Percentiles rank a stretch among this genome's conserved stretches.
Evolutionary conservation across 53 echinoderm and acorn worm genomes (phyloP).

Genomic region (Astropecten irregularis): DNA sequence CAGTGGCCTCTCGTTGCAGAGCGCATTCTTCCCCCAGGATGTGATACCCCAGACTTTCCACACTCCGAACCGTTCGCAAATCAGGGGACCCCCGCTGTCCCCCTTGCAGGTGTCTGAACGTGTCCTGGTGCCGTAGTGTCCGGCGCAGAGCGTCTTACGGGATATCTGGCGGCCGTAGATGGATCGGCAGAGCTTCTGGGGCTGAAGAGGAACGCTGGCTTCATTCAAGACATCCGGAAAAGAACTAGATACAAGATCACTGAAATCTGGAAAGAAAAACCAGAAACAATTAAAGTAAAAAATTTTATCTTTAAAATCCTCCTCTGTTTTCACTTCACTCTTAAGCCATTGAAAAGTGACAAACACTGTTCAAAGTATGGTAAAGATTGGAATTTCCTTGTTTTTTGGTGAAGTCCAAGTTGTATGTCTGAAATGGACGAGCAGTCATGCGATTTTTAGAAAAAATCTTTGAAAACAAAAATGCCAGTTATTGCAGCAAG

Average conservation of each 20-base stretch:
- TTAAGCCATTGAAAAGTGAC: too few relatives aligned
- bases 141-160: slow-evolving; percentile 83
- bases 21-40: slow-evolving; percentile 82
- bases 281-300: background rate
- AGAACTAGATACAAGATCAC: slow-evolving; percentile 40
- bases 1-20: slow-evolving; percentile 59
- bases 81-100: slow-evolving; percentile 95
- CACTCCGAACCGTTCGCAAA: slow-evolving; percentile 62
- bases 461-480: too few relatives aligned
- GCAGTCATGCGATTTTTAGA: too few relatives aligned
- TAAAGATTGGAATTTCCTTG: too few relatives aligned
- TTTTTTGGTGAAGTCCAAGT: too few relatives aligned
- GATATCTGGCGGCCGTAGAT: slow-evolving; percentile 65
- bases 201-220: slow-evolving; percentile 76
- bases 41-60: slow-evolving; percentile 92
- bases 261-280: slow-evolving; percentile 45
- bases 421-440: too few relatives aligned
- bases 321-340: too few relatives aligned
- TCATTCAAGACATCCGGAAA: slow-evolving; percentile 78
- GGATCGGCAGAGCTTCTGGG: slow-evolving; percentile 62
- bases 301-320: background rate
- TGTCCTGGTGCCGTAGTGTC: slow-evolving; percentile 16
- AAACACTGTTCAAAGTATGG: too few relatives aligned
- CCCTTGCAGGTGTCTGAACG: slow-evolving; percentile 86
- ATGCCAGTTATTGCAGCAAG: too few relatives aligned